These are phyloP conservation scores for Bambusicola thoracicus DNA, from an alignment of 2,113 vertebrate species.

Conservation along the genomic window DNA sequence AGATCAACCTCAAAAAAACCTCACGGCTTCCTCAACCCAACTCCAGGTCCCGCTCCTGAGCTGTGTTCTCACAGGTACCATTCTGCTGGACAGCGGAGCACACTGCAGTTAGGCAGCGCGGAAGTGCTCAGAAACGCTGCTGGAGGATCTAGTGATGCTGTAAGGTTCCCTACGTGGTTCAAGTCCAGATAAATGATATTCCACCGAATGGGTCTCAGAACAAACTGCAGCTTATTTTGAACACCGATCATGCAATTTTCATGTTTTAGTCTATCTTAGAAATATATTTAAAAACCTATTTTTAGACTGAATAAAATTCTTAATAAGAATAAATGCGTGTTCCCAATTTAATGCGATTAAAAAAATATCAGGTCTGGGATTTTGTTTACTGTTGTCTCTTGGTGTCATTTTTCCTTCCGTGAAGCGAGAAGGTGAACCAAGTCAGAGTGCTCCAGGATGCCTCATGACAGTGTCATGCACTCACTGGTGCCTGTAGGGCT, in stretches of 20 bases:
- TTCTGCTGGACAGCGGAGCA: not conserved
- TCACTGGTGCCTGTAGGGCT: not conserved
- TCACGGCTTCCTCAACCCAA: not conserved
- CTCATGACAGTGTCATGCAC: not conserved
- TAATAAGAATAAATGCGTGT: slow-evolving; percentile 28
- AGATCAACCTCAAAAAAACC: not conserved
- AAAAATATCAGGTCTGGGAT: not conserved
- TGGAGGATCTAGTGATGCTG: slow-evolving; percentile 9
- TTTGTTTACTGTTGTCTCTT: not conserved
- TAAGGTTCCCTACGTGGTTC: not conserved
- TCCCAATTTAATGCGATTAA: slow-evolving; percentile 9
- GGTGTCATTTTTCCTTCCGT: not conserved
- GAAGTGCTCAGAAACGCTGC: not conserved
- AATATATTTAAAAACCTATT: slow-evolving; percentile 63
- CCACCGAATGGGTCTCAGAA: slow-evolving; percentile 53
- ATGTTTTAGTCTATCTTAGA: slow-evolving; percentile 37
- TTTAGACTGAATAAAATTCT: slow-evolving; percentile 66
- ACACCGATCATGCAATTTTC: slow-evolving; percentile 50
- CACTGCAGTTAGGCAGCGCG: not conserved
- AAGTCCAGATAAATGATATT: not conserved
- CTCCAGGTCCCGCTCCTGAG: rapidly evolving
- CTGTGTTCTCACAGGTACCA: not conserved
- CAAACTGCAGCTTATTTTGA: slow-evolving; percentile 60
- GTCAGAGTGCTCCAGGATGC: not conserved
- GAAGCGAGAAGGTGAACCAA: not conserved